Evolutionary conservation across 1,140 invertebrate genomes (phyloP).

Genomic region (Cherax quadricarinatus): DNA sequence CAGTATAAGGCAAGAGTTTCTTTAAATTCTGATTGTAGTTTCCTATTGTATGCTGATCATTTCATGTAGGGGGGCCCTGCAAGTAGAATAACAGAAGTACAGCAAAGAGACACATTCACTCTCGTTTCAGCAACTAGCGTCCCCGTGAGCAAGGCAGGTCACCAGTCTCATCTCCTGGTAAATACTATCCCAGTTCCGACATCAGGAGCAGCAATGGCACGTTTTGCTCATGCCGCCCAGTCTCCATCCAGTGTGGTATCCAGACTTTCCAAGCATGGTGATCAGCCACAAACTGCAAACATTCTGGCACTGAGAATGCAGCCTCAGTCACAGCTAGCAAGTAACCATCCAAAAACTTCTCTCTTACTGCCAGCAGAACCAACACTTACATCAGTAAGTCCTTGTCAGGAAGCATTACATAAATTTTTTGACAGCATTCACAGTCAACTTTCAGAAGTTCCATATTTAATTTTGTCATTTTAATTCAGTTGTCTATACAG

Average conservation of each 20-base stretch:
- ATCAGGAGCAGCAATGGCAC: not conserved
- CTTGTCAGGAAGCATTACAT: not conserved
- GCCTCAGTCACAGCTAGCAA: not conserved
- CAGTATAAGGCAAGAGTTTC: too few species aligned
- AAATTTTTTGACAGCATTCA: not conserved
- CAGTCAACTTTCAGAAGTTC: not conserved
- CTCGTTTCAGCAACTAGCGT: not conserved
- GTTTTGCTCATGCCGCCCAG: not conserved
- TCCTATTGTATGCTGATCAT: too few species aligned
- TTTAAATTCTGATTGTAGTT: too few species aligned
- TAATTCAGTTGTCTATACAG: too few species aligned
- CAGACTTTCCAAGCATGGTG: not conserved
- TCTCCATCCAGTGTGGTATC: not conserved
- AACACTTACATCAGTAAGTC: not conserved
- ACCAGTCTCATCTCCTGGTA: slow-evolving; percentile 1
- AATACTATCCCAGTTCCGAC: not conserved
- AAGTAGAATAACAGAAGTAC: not conserved
- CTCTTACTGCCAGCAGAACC: not conserved
- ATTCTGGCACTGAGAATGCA: not conserved
- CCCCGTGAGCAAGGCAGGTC: not conserved
- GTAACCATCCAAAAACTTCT: not conserved
- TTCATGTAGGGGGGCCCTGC: not conserved
- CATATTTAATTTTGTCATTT: too few species aligned
- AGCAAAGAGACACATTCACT: not conserved
- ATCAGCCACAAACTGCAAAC: not conserved